These are phyloP conservation scores for Aphis craccivora DNA, from an alignment of 1,140 invertebrate genomes.

Conservation along the genomic window DNA sequence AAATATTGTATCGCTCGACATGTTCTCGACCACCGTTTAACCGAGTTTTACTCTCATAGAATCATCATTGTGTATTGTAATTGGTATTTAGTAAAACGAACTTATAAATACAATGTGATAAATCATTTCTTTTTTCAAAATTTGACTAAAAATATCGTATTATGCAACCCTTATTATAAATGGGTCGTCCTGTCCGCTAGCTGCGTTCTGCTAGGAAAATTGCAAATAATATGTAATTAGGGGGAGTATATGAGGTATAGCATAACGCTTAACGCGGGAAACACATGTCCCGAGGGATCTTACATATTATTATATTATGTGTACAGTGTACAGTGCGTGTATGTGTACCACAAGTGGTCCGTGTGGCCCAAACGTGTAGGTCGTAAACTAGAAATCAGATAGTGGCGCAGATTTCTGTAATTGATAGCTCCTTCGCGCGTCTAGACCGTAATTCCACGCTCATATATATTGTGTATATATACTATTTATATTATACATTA, in stretches of 20 bases:
- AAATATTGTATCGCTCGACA: too few species aligned
- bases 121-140: not conserved
- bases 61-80: too few species aligned
- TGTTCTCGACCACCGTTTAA: too few species aligned
- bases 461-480: not conserved
- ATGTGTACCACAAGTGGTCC: not conserved
- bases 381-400: constrained; percentile 13
- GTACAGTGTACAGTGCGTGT: too few species aligned
- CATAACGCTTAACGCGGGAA: not conserved
- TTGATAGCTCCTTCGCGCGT: not conserved
- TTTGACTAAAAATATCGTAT: not conserved
- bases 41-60: too few species aligned
- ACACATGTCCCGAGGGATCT: not conserved
- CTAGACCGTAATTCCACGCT: not conserved
- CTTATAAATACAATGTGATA: not conserved
- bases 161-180: too few species aligned
- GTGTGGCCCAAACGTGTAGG: not conserved
- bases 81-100: too few species aligned
- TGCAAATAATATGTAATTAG: too few species aligned
- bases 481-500: not conserved
- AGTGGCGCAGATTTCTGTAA: not conserved
- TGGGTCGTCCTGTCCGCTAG: too few species aligned
- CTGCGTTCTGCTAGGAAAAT: too few species aligned
- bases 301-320: not conserved
- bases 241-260: not conserved